Conservation (phyloP, 1,140 invertebrate species). For the Diorhabda elongata region DNA sequence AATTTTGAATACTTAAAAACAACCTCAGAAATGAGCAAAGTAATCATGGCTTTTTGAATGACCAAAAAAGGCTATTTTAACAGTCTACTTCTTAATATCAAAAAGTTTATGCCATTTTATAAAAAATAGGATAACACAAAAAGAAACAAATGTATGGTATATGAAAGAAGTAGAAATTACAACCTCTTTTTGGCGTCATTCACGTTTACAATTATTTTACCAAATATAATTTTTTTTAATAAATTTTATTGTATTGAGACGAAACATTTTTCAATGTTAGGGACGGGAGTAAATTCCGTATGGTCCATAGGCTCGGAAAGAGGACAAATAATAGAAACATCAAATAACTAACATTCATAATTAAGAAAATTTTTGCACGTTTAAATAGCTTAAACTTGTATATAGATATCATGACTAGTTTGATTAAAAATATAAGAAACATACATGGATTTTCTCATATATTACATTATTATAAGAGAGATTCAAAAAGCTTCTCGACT, state of each 20-base stretch:
- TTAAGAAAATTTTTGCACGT: neutral
- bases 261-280: slow-evolving; percentile 15
- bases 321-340: slow-evolving; percentile 29
- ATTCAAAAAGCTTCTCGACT: too few species aligned
- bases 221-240: slow-evolving; percentile 5
- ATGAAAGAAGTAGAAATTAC: neutral
- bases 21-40: slow-evolving; percentile 4
- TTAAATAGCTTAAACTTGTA: too few species aligned
- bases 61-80: neutral
- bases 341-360: neutral
- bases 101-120: too few species aligned
- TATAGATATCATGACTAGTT: too few species aligned
- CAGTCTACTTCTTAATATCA: too few species aligned
- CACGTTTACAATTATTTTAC: slow-evolving; percentile 2
- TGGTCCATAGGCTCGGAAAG: slow-evolving; percentile 42
- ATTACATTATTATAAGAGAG: too few species aligned
- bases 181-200: slow-evolving; percentile 5
- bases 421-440: too few species aligned
- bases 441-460: too few species aligned
- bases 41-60: neutral
- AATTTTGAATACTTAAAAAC: neutral
- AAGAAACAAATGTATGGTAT: neutral
- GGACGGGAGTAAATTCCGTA: slow-evolving; percentile 40
- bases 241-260: slow-evolving; percentile 9
- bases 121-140: too few species aligned